Evolutionary conservation across 2,113 vertebrate genomes (phyloP), one percentile per base, ranked within the genome.

Genomic region (Eurypyga helias): DNA sequence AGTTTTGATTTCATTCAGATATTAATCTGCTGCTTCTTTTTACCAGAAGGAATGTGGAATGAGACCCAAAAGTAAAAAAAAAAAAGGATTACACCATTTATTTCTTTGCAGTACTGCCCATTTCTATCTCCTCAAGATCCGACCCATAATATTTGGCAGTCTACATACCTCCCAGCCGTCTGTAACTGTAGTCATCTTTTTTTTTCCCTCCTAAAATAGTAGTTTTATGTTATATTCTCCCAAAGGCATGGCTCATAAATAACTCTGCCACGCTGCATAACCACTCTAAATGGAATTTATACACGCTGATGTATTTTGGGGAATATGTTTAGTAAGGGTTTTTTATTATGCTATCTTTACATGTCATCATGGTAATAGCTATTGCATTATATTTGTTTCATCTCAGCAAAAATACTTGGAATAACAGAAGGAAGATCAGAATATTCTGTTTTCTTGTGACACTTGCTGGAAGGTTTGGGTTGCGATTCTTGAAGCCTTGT

Each of bases 241-340:
- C 77, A 90, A 95, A 95, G 93, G 95, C 97, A 97, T 92, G 97
- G 94, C 96, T 98, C 97, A 98, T 98, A 98, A 98, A 98, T 98
- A 98, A 97, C 96, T 95, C 97, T 98, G 97, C 97, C 96, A 98
- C 28, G 54, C 96, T 95, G 77, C 73, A n/a, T 97, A 98, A 97
- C 96, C 93, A 93, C 97, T 97, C 96, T 98, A 98, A 98, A 98
- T 98, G 95, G 97, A 97, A 98, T 97, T 97, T 93, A 96, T 93
- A 96, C 84, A 96, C 6, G n/a, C 58, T 54, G 84, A 83, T 81
- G 46, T 98, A 93, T 97, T 97, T 97, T 84, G 83, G 93, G 83
- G 97, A 98, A 98, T 98, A 95, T 97, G 97, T 98, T 98, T 98
- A 98, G 97, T 97, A 97, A 97, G 89, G 87, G 80, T 9, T 98